phyloP scores from a whole-genome alignment of 2,797 vertebrate species.

The Florisuga fusca region DNA sequence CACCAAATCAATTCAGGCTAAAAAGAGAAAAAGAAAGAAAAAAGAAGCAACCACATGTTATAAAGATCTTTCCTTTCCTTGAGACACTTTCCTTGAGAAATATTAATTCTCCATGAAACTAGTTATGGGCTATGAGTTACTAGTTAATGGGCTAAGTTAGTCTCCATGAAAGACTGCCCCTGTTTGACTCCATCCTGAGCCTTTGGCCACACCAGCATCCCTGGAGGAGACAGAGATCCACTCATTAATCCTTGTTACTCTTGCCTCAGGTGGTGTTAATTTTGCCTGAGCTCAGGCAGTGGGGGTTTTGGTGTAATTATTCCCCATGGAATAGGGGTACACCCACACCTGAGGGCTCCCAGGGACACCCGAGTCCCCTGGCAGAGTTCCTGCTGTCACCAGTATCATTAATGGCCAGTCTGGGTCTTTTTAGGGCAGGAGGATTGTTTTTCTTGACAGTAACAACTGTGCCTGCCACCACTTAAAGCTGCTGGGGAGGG shows the following conservation, averaged over 20 bases:
- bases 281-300: background rate
- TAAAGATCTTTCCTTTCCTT: rapidly evolving
- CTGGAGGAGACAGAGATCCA: background rate
- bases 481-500: background rate
- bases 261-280: rapidly evolving
- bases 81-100: background rate
- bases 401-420: rapidly evolving
- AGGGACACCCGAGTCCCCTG: rapidly evolving
- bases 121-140: background rate
- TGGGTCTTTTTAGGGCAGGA: background rate
- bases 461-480: rapidly evolving
- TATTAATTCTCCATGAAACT: background rate
- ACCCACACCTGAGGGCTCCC: background rate
- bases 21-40: background rate
- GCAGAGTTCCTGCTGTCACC: rapidly evolving
- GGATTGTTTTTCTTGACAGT: background rate
- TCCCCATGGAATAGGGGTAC: rapidly evolving
- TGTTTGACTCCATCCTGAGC: background rate
- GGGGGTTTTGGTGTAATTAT: background rate
- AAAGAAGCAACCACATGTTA: background rate
- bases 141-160: background rate
- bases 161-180: background rate
- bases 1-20: background rate
- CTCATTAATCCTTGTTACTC: background rate
- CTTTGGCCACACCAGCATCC: background rate